Conservation (phyloP, 2,888 invertebrate species). For the Congeria kusceri region DNA sequence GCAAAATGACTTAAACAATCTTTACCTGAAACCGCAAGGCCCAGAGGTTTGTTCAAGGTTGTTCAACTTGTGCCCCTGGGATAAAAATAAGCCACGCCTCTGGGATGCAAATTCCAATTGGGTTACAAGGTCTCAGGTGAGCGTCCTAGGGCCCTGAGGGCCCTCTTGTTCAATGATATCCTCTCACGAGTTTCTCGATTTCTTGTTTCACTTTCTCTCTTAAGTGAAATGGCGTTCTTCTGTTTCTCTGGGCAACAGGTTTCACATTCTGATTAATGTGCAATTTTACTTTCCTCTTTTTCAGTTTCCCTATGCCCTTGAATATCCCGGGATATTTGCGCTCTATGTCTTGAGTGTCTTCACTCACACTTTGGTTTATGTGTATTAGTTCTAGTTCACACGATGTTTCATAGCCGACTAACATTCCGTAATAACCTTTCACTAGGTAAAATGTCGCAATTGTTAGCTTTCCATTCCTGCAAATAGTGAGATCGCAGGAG, state of each 20-base stretch:
- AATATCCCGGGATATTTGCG: slow-evolving; percentile 9
- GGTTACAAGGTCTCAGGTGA: too few relatives aligned
- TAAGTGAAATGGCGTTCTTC: slow-evolving; percentile 54
- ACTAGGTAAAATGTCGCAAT: slow-evolving; percentile 43
- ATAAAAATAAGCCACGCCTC: too few relatives aligned
- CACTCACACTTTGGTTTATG: slow-evolving; percentile 14
- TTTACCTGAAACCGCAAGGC: too few relatives aligned
- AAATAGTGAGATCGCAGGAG: slow-evolving; percentile 22
- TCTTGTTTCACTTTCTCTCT: slow-evolving; percentile 48
- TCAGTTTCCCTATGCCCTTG: slow-evolving; percentile 48
- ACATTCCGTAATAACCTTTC: slow-evolving; percentile 32
- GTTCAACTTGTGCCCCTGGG: too few relatives aligned
- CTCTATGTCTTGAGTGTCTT: slow-evolving; percentile 61
- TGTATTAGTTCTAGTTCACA: slow-evolving; percentile 23
- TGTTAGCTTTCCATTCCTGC: slow-evolving; percentile 12
- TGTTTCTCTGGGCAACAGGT: slow-evolving; percentile 38
- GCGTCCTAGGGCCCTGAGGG: too few relatives aligned
- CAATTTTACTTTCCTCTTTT: slow-evolving; percentile 39
- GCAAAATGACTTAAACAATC: too few relatives aligned
- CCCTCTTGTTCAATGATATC: slow-evolving; percentile 58
- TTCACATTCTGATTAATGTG: slow-evolving; percentile 44
- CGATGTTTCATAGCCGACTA: slow-evolving; percentile 46
- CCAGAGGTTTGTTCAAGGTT: too few relatives aligned
- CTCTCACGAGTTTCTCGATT: slow-evolving; percentile 34
- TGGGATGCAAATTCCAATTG: too few relatives aligned